Base-by-base conservation (phyloP, 2,113 vertebrate species). In the Tamias sibiricus region DNA sequence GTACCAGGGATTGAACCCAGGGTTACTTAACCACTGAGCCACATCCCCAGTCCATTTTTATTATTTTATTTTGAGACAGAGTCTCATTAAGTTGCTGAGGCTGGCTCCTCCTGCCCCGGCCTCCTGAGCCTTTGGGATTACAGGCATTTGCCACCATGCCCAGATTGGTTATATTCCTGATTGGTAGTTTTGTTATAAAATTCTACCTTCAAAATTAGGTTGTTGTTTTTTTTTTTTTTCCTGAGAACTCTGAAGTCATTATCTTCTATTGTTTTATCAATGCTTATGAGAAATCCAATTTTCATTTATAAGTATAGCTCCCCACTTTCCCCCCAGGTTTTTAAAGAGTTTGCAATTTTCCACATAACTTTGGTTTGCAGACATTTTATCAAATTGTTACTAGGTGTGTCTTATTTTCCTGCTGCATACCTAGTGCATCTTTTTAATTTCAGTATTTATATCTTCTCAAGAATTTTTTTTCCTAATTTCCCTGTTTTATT, bases 381-480 rank as follows among this genome's bases (percentile, higher is more conserved):
- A 93, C 86, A 79, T 87, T 64, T 91, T 83, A 75, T 85, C 59
- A 69, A 85, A 59, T 47, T 76, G 59, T 94, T 94, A 84, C 42
- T 72, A 14, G 62, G 2, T 84, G 7, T 26, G 3, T 80, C 40
- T 62, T 37, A 40, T 86, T 22, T 74, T 8, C 24, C 62, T n/a
- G 17, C 71, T 77, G 26, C 1, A 12, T 75, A 79, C 10, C 85
- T 80, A 47, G 2, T 62, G 66, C 40, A n/a, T 30, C 13, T 59
- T 79, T 1, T 87, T 87, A 57, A 62, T 62, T 62, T 62, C 3
- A 84, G 20, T 81, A 68, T 16, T 3, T 35, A 86, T 59, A 30
- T 47, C 20, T 76, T 90, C 62, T 77, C 62, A 75, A 74, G 22
- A 4, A 68, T n/a, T 32, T 81, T 42, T 85, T 85, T 35, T 44